Base-by-base conservation (phyloP, 2,113 vertebrate genomes). In the Chamaea fasciata region DNA sequence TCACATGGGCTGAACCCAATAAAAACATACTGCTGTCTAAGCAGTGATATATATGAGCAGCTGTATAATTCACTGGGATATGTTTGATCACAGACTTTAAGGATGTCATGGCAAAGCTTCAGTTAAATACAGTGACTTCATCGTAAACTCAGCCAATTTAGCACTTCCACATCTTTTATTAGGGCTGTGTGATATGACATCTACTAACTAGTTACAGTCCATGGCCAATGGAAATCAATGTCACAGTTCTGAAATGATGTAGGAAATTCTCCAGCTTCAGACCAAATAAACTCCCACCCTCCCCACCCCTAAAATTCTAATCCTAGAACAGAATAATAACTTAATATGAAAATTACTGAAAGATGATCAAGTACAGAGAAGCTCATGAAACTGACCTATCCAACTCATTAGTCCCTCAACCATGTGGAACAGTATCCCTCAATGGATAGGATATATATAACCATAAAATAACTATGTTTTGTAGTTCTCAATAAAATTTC, bases 101-200 rank as follows among this genome's bases (percentile, higher is more conserved):
- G 74, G 71, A 62, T 42, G 35, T 91, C 85, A 65, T 42, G 47
- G 89, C 84, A 94, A 86, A 95, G 47, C 59, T 83, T 93, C 89
- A 91, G 26, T 77, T 94, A 93, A 90, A 80, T 35, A 55, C 60
- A 67, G 50, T 80, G 89, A 91, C 67, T 80, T 93, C 90, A 88
- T 91, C 82, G 80, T 87, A 67, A 9, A 60, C 67, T 83, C n/a
- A 21, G 63, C 79, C 90, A 88, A 11, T 91, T 91, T 77, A 95
- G 42, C 90, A 91, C 93, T 95, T 93, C 30, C 55, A 73, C 15
- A 30, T n/a, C 55, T 84, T 94, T 83, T 85, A n/a, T 55, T 83
- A 62, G 52, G 59, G 13, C 20, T 86, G 89, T 93, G 64, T 75
- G 52, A 84, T 87, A 44, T 75, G 57, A 63, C 52, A 60, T 78